These are phyloP conservation scores for Aegotheles bennettii DNA, from an alignment of 2,113 vertebrate species.

Conservation along the genomic window DNA sequence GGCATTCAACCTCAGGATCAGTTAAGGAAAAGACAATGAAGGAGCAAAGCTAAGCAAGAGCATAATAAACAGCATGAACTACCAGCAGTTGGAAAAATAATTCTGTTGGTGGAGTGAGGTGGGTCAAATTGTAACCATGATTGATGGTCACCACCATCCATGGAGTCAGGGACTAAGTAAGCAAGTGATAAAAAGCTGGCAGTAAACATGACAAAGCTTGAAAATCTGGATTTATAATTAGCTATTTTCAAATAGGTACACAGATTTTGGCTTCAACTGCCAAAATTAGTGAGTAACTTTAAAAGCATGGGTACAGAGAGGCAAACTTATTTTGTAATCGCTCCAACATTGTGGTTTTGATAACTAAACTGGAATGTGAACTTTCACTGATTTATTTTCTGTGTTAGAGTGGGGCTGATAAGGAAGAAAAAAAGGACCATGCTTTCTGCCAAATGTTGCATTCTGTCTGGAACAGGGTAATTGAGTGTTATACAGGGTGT, in stretches of 20 bases:
- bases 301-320: neutral
- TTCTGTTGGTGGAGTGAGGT: neutral
- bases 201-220: neutral
- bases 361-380: slow-evolving; percentile 47
- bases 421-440: neutral
- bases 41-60: neutral
- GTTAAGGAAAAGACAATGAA: neutral
- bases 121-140: neutral
- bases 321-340: slow-evolving; percentile 15
- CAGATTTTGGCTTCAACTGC: neutral
- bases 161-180: neutral
- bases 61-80: neutral
- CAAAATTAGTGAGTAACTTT: neutral
- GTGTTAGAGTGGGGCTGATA: neutral
- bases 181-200: neutral
- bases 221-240: neutral
- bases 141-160: neutral
- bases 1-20: neutral
- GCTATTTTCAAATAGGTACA: neutral
- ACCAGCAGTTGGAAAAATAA: neutral
- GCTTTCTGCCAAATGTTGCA: neutral
- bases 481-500: too few species aligned
- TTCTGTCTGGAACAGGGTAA: neutral
- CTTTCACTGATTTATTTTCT: neutral
- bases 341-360: neutral